These are phyloP conservation scores for Phataginus tetradactyla DNA, from an alignment of 2,797 vertebrate species.

Conservation along the genomic window DNA sequence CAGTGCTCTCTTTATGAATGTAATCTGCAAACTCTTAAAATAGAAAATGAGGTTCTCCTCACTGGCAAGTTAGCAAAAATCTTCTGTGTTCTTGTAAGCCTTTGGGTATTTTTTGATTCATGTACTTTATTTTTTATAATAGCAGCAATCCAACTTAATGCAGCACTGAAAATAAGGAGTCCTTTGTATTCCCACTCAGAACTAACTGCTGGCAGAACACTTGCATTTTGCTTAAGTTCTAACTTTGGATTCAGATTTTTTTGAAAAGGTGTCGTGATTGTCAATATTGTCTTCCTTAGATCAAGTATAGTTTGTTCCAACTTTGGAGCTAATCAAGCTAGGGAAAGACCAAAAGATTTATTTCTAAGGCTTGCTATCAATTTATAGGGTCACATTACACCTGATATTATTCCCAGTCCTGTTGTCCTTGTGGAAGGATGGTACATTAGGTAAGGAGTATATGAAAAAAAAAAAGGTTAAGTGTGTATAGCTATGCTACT, in stretches of 20 bases:
- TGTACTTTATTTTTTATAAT: slow-evolving; percentile 64
- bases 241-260: slow-evolving; percentile 71
- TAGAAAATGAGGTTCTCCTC: slow-evolving; percentile 78
- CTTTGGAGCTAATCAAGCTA: slow-evolving; percentile 62
- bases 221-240: slow-evolving; percentile 63
- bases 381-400: slow-evolving; percentile 52
- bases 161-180: slow-evolving; percentile 50
- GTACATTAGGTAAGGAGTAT: slow-evolving; percentile 61
- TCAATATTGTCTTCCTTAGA: slow-evolving; percentile 52
- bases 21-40: slow-evolving; percentile 79
- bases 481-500: slow-evolving; percentile 70
- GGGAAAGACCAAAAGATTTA: slow-evolving; percentile 59
- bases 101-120: slow-evolving; percentile 55
- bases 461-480: slow-evolving; percentile 36
- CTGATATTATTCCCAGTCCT: slow-evolving; percentile 63
- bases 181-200: slow-evolving; percentile 57
- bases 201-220: slow-evolving; percentile 51
- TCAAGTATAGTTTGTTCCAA: slow-evolving; percentile 51
- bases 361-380: slow-evolving; percentile 73
- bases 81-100: slow-evolving; percentile 73
- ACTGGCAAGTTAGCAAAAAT: slow-evolving; percentile 71
- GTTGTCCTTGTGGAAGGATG: slow-evolving; percentile 53
- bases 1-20: slow-evolving; percentile 76
- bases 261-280: slow-evolving; percentile 55
- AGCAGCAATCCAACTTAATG: slow-evolving; percentile 74